Evolutionary conservation across 1,140 invertebrate species (phyloP).

Genomic region (Diorhabda elongata): DNA sequence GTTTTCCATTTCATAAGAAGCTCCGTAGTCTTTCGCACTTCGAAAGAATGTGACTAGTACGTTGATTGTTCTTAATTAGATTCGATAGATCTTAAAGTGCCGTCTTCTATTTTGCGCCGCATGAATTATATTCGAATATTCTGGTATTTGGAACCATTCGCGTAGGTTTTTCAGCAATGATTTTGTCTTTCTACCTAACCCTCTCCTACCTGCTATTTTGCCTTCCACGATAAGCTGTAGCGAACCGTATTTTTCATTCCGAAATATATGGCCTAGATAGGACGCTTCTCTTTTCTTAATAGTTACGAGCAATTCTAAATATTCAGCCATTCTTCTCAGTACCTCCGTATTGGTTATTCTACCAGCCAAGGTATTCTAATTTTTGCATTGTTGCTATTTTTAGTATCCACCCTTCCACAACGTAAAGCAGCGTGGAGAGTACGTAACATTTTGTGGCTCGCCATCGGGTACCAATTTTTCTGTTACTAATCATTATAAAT

Average conservation of each 20-base stretch:
- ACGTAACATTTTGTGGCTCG: background rate
- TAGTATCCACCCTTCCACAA: background rate
- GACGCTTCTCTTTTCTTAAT: too few species aligned
- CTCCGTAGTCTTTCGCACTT: too few species aligned
- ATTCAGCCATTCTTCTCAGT: background rate
- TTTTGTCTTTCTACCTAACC: background rate
- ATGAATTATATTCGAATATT: background rate
- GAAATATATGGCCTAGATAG: background rate
- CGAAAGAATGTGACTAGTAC: too few species aligned
- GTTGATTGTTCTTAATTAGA: too few species aligned
- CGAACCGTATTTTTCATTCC: background rate
- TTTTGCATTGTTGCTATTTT: background rate
- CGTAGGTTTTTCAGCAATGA: background rate
- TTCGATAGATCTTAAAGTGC: too few species aligned
- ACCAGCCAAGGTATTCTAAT: too few species aligned
- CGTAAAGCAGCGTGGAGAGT: background rate
- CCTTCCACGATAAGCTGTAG: background rate
- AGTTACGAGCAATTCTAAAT: background rate
- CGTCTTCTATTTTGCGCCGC: too few species aligned
- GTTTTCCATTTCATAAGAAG: too few species aligned
- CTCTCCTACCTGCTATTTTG: background rate
- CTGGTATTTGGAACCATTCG: background rate
- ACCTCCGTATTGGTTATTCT: too few species aligned
- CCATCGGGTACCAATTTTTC: background rate
- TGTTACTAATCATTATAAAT: too few species aligned